Evolutionary conservation across 2,888 invertebrate genomes (phyloP).

Genomic region (Thymelicus lineola): DNA sequence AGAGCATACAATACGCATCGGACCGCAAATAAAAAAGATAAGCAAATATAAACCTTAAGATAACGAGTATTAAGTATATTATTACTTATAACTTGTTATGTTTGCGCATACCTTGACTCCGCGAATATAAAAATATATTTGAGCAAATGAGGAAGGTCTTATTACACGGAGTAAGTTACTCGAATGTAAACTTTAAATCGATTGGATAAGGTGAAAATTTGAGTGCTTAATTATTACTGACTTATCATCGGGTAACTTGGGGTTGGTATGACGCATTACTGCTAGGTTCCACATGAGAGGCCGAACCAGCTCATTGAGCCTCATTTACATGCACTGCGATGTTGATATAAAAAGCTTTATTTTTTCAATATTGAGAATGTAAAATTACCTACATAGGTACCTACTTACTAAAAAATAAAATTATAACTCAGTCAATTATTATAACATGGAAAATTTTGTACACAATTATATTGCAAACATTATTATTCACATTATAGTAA

Average conservation of each 20-base stretch:
- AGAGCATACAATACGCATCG: constrained; percentile 2
- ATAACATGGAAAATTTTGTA: no score
- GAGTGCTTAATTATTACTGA: background rate
- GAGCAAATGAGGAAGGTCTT: background rate
- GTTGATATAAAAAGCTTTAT: no score
- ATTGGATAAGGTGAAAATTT: background rate
- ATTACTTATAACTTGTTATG: background rate
- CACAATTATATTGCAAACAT: no score
- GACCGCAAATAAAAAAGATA: background rate
- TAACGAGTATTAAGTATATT: background rate
- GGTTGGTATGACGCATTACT: constrained; percentile 10
- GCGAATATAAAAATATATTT: constrained; percentile 6
- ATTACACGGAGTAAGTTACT: background rate
- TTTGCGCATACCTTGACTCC: constrained; percentile 4
- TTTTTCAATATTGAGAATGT: no score
- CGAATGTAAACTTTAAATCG: background rate
- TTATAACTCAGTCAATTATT: no score
- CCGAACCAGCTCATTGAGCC: constrained; percentile 31
- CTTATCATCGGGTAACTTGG: constrained; percentile 7
- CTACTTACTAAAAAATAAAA: no score
- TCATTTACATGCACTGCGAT: no score
- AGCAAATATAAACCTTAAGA: background rate
- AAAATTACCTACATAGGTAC: no score
- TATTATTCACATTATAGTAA: no score
- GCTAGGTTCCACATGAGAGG: constrained; percentile 2